Percentiles rank a stretch among this genome's conserved stretches.
Conservation (phyloP, 2,888 invertebrate species). For the Torymus tubicola region DNA sequence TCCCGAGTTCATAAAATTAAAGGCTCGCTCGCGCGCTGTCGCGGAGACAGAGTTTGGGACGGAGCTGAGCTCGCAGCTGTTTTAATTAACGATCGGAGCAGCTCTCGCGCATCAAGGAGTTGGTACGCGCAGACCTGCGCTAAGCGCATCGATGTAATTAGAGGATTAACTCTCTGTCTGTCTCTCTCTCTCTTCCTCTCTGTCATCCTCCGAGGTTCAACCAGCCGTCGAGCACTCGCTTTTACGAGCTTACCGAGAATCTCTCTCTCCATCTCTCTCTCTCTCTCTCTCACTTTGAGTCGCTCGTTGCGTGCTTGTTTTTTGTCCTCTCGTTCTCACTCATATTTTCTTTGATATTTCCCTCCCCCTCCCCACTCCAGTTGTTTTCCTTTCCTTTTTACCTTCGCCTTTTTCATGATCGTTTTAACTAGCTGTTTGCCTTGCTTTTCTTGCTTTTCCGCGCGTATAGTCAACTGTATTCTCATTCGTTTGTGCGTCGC, state of each 20-base stretch:
- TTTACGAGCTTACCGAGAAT: neutral
- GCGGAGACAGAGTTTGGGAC: neutral
- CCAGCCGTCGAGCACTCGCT: too few species aligned
- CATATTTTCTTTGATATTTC: too few species aligned
- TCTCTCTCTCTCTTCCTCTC: slow-evolving; percentile 52
- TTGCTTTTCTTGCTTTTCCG: too few species aligned
- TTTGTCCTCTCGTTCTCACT: neutral
- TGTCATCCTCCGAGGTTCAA: neutral
- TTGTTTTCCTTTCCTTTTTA: too few species aligned
- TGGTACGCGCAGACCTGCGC: slow-evolving; percentile 65
- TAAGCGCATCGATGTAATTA: slow-evolving; percentile 71
- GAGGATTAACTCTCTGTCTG: slow-evolving; percentile 70
- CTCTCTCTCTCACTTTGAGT: slow-evolving; percentile 49
- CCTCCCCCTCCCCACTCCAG: too few species aligned
- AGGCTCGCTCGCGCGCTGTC: neutral
- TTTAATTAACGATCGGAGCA: slow-evolving; percentile 68
- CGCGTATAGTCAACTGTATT: too few species aligned
- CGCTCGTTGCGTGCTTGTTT: neutral
- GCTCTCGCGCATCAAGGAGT: slow-evolving; percentile 58
- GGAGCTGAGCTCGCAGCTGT: slow-evolving; percentile 50
- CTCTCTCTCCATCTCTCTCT: slow-evolving; percentile 47
- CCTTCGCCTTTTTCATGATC: too few species aligned
- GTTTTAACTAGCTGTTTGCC: too few species aligned
- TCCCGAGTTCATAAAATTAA: slow-evolving; percentile 39
- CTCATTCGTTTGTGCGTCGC: too few species aligned